Conservation (phyloP, 2,888 invertebrate genomes). For the Hedychridium roseum region DNA sequence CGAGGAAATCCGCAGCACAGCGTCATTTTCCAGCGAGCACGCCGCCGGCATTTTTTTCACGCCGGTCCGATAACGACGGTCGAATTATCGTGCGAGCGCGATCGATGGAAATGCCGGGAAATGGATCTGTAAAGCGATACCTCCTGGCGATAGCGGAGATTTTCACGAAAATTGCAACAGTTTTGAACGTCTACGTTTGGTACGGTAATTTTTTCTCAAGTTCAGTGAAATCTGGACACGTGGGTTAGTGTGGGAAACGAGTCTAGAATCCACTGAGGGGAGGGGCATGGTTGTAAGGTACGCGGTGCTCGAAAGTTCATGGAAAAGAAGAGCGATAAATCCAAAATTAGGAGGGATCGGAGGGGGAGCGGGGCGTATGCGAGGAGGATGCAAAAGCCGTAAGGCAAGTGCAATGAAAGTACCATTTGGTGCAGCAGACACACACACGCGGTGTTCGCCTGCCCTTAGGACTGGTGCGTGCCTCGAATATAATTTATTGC, state of each 20-base stretch:
- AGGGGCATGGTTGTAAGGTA: conserved; percentile 24
- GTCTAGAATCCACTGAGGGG: conserved; percentile 24
- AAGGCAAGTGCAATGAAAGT: conserved; percentile 57
- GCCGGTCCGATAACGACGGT: not conserved
- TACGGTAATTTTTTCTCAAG: no score
- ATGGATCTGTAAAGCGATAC: no score
- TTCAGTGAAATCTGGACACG: no score
- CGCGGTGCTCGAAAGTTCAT: no score
- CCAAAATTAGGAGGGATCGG: conserved; percentile 29
- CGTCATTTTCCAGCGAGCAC: not conserved
- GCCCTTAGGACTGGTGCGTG: conserved; percentile 48
- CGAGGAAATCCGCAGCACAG: no score
- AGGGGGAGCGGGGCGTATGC: conserved; percentile 15
- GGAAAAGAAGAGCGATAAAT: conserved; percentile 48
- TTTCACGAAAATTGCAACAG: no score
- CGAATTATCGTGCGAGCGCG: not conserved
- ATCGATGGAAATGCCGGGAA: no score
- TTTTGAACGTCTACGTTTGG: no score
- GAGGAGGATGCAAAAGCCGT: conserved; percentile 50
- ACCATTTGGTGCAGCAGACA: conserved; percentile 52
- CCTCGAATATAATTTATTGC: conserved; percentile 57
- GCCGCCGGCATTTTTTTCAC: not conserved
- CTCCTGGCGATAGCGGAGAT: no score
- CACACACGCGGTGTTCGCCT: conserved; percentile 25
- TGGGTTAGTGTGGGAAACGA: not conserved